Percentiles rank a stretch among this genome's conserved stretches.
Evolutionary conservation across 2,797 vertebrate species (phyloP).

Genomic region (Simalia tracyae): DNA sequence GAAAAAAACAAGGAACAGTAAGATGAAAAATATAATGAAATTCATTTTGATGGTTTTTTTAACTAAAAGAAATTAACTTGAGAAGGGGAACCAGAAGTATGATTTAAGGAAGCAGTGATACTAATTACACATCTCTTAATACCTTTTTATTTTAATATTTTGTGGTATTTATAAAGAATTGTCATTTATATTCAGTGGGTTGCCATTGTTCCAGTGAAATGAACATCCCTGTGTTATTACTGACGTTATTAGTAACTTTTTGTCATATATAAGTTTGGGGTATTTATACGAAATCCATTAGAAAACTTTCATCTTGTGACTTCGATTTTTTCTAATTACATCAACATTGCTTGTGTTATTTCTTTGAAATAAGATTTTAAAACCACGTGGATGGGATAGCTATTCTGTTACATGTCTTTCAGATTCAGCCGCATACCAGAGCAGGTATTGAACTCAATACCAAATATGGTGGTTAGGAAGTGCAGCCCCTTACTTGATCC

Average conservation of each 20-base stretch:
- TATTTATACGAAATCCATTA: neutral
- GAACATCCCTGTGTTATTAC: neutral
- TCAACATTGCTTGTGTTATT: neutral
- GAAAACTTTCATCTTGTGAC: neutral
- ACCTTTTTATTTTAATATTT: neutral
- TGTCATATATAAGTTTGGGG: neutral
- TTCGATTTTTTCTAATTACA: neutral
- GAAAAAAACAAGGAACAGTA: conserved; percentile 49
- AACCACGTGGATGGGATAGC: neutral
- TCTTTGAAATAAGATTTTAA: neutral
- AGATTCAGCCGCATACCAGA: conserved; percentile 56
- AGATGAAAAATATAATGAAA: conserved; percentile 13
- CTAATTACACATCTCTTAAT: neutral
- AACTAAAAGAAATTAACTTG: neutral
- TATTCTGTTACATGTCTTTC: conserved; percentile 30
- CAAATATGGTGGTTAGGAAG: conserved; percentile 59
- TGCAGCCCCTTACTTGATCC: conserved; percentile 71
- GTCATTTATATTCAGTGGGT: neutral
- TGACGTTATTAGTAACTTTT: neutral
- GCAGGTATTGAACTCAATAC: conserved; percentile 61
- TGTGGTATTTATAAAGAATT: neutral
- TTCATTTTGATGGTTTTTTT: conserved; percentile 9
- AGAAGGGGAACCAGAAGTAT: neutral
- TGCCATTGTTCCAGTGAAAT: neutral
- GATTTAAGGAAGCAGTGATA: neutral